Evolutionary conservation across 2,888 invertebrate species (phyloP), one percentile per base, ranked within the genome.

Genomic region (Dryomyza anilis): DNA sequence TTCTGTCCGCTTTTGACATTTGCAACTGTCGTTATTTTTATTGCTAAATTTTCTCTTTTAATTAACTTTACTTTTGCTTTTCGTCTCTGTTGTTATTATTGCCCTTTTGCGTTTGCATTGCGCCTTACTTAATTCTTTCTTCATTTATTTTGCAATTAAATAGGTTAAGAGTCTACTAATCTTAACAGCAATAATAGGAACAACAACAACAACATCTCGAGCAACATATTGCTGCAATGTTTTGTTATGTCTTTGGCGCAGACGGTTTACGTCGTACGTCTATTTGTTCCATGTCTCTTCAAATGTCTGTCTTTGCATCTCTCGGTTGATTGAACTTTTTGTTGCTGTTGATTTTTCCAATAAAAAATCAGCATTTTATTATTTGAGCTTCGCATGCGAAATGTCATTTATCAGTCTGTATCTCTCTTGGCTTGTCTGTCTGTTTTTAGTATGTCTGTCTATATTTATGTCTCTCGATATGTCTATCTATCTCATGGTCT

Each of bases 311-410:
- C 39, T 14, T 12, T 39, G 3, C 39, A 39, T 39, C 39, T 7
- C 12, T 7, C 55, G 55, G 55, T 55, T 55, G 55, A 55, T 55
- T 55, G 55, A 55, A 55, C 55, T 55, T 55, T 55, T 55, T 55
- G 55, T 55, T 55, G 55, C 55, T 23, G 16, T 55, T 23, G 55
- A 55, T 55, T 55, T n/a, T 53, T 55, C 55, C 55, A 55, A 55
- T 55, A 55, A 55, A 55, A 55, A 29, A n/a, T 12, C 16, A 21
- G 33, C 30, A 53, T 33, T 53, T 53, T 30, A n/a, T 33, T 29
- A 33, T 33, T 30, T 33, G 7, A 33, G 30, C 53, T 53, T 16
- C 5, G 16, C 53, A 30, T 30, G 19, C 30, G 53, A 29, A 53
- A 33, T 33, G 16, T 14, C 23, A 52, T 53, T 33, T 5, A 48